Evolutionary conservation across 2,888 invertebrate species (phyloP).

Genomic region (Seira musarum): DNA sequence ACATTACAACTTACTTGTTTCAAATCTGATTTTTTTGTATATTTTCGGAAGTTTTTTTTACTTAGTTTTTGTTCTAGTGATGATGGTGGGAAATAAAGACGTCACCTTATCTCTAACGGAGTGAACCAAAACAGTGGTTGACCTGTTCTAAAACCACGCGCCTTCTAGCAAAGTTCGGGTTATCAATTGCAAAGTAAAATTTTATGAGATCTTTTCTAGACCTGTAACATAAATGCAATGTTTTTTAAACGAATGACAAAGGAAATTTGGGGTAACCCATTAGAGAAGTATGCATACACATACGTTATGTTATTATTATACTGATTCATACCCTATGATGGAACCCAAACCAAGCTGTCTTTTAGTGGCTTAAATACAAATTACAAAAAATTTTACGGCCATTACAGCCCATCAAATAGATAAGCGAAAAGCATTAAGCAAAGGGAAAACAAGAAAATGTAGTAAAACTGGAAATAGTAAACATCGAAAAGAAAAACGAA

Average conservation of each 20-base stretch:
- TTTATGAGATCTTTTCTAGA: no score
- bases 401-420: not conserved
- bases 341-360: not conserved
- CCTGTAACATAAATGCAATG: not conserved
- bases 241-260: not conserved
- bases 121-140: no score
- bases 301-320: not conserved
- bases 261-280: no score
- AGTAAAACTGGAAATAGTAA: slow-evolving; percentile 3
- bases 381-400: not conserved
- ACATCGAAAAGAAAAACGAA: not conserved
- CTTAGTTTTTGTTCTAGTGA: no score
- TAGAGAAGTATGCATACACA: not conserved
- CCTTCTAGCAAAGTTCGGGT: no score
- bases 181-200: no score
- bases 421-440: slow-evolving; percentile 3
- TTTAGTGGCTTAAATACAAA: slow-evolving; percentile 12
- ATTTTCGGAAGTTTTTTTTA: no score
- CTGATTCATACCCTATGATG: not conserved
- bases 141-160: no score
- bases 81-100: no score
- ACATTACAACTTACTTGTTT: not conserved
- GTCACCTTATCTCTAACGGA: no score
- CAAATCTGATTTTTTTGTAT: not conserved
- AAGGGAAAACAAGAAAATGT: slow-evolving; percentile 4